Evolutionary conservation across 2,888 invertebrate species (phyloP).

Genomic region (Acleris emargana): DNA sequence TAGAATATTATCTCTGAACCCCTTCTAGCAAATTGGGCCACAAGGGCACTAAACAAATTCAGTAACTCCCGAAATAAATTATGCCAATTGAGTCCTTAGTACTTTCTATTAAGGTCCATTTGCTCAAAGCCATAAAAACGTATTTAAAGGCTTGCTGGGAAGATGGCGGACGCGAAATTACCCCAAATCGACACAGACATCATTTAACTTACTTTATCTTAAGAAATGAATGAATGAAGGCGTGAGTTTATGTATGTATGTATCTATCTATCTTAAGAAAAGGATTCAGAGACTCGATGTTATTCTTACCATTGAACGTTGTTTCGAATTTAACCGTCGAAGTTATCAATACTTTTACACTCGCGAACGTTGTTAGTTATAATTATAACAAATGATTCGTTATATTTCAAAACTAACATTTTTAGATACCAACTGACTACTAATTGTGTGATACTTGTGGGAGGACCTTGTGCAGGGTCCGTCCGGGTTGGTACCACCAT

Average conservation of each 20-base stretch:
- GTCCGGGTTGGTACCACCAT: too few relatives aligned
- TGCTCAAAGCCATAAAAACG: slow-evolving; percentile 46
- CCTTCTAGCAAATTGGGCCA: slow-evolving; percentile 17
- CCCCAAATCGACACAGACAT: slow-evolving; percentile 45
- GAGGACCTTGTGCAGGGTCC: too few relatives aligned
- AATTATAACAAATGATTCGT: too few relatives aligned
- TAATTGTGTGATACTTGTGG: too few relatives aligned
- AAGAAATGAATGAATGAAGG: too few relatives aligned
- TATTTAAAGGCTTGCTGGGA: slow-evolving; percentile 57
- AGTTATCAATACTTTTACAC: too few relatives aligned
- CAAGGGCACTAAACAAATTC: slow-evolving; percentile 14
- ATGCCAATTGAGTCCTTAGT: slow-evolving; percentile 24
- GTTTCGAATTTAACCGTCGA: too few relatives aligned
- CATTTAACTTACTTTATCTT: slow-evolving; percentile 57
- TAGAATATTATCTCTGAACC: not conserved
- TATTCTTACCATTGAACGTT: too few relatives aligned
- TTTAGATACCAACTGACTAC: too few relatives aligned
- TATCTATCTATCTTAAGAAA: slow-evolving; percentile 45
- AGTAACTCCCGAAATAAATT: slow-evolving; percentile 21
- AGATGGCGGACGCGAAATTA: slow-evolving; percentile 49
- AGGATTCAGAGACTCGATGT: slow-evolving; percentile 1
- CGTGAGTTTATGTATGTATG: too few relatives aligned
- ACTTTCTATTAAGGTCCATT: slow-evolving; percentile 9
- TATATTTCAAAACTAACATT: too few relatives aligned
- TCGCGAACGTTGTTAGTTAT: too few relatives aligned